Evolutionary conservation across 2,797 vertebrate species (phyloP).

Genomic region (Oceanodroma leucorhoa): DNA sequence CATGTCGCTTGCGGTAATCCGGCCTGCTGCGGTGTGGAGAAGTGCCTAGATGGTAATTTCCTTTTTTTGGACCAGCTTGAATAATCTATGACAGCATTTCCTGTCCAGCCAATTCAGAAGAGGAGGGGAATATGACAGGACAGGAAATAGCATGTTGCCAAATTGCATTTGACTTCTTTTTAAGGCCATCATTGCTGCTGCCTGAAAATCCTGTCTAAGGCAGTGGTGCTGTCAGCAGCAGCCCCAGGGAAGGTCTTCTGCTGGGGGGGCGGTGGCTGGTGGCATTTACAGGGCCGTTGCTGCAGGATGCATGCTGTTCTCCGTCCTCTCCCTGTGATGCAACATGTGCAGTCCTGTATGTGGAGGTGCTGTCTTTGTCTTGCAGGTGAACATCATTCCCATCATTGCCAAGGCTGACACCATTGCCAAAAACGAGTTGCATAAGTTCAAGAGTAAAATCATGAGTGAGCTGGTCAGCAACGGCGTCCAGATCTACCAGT

Average conservation of each 20-base stretch:
- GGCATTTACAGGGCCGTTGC: rapidly evolving
- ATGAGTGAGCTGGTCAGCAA: conserved; percentile 90
- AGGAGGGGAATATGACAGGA: not conserved
- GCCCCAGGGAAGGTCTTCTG: not conserved
- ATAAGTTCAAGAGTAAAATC: conserved; percentile 90
- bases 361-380: conserved; percentile 9
- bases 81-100: conserved; percentile 23
- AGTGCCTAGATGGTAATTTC: not conserved
- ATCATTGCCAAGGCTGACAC: conserved; percentile 89
- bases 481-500: conserved; percentile 89
- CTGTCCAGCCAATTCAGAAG: not conserved
- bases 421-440: conserved; percentile 85
- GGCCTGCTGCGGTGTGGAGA: not conserved
- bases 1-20: rapidly evolving
- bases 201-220: not conserved
- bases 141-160: conserved; percentile 49
- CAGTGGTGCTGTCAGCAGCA: not conserved
- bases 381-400: conserved; percentile 88
- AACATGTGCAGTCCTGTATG: rapidly evolving
- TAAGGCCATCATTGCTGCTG: not conserved
- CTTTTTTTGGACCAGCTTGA: not conserved
- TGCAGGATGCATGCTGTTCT: rapidly evolving
- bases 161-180: conserved; percentile 8
- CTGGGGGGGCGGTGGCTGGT: not conserved
- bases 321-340: rapidly evolving